Conservation (phyloP, 2,888 invertebrate genomes). For the Stramonita haemastoma region DNA sequence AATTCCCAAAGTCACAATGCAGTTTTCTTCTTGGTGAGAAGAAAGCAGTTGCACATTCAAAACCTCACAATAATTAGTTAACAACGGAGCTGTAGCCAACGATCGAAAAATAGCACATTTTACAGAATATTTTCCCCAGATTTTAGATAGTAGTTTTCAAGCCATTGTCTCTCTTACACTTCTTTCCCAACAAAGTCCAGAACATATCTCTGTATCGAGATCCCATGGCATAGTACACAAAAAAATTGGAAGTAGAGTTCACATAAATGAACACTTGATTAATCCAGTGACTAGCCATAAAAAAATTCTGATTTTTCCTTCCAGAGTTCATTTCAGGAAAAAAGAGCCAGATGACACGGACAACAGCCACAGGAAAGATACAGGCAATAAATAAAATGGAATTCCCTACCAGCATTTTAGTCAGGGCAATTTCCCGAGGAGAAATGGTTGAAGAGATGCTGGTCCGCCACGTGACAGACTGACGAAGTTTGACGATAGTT, state of each 20-base stretch:
- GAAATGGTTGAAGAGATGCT: neutral
- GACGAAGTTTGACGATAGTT: constrained; percentile 14
- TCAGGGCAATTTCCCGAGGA: neutral
- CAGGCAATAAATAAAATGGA: neutral
- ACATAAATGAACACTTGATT: no score
- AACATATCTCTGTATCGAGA: neutral
- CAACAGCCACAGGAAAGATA: neutral
- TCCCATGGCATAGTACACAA: constrained; percentile 1
- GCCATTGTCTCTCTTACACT: neutral
- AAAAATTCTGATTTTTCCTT: neutral
- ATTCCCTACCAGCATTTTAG: neutral
- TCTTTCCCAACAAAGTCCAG: neutral
- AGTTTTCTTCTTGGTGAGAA: no score
- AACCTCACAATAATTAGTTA: no score
- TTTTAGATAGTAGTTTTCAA: no score
- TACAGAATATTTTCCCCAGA: no score
- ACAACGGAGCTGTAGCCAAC: no score
- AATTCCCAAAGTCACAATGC: no score
- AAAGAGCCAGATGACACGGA: neutral
- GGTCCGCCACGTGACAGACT: neutral
- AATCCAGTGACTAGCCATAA: neutral
- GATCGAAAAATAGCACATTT: no score
- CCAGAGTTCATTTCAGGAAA: neutral
- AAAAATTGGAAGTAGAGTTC: neutral
- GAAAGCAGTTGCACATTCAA: no score